phyloP scores from a whole-genome alignment of 1,140 invertebrate genomes.

The Rhysida immarginata region DNA sequence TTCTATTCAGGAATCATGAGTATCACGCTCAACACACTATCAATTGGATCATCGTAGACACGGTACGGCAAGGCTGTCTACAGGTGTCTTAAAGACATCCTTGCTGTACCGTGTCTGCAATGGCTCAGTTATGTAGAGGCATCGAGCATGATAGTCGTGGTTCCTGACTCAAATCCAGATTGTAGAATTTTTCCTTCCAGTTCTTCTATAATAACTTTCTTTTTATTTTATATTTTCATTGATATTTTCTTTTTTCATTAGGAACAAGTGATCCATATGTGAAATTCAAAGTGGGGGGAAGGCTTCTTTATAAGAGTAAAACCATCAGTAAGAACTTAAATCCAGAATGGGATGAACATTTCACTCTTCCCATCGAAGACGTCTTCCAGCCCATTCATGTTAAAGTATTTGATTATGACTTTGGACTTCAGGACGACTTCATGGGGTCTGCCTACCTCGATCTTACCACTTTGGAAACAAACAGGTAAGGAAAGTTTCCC shows the following conservation, averaged over 20 bases:
- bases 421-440: constrained; percentile 91
- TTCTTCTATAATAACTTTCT: not conserved
- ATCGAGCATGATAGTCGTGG: too few relatives aligned
- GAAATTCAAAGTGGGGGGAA: constrained; percentile 82
- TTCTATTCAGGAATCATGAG: too few relatives aligned
- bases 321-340: constrained; percentile 78
- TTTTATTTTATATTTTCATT: too few relatives aligned
- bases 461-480: constrained; percentile 65
- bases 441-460: constrained; percentile 84
- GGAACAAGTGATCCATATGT: constrained; percentile 96
- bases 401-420: constrained; percentile 96
- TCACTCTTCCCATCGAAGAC: constrained; percentile 87
- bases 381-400: constrained; percentile 65
- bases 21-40: too few relatives aligned
- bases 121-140: too few relatives aligned
- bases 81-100: too few relatives aligned
- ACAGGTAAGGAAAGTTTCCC: constrained; percentile 44
- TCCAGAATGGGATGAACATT: constrained; percentile 91
- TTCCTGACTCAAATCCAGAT: too few relatives aligned
- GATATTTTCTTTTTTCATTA: constrained; percentile 32
- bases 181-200: too few relatives aligned
- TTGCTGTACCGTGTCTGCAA: too few relatives aligned
- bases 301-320: constrained; percentile 82
- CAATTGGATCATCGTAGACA: too few relatives aligned
- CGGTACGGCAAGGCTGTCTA: too few relatives aligned